phyloP scores from a whole-genome alignment of 2,797 vertebrate genomes.

The Poeciliopsis paucimaculata region DNA sequence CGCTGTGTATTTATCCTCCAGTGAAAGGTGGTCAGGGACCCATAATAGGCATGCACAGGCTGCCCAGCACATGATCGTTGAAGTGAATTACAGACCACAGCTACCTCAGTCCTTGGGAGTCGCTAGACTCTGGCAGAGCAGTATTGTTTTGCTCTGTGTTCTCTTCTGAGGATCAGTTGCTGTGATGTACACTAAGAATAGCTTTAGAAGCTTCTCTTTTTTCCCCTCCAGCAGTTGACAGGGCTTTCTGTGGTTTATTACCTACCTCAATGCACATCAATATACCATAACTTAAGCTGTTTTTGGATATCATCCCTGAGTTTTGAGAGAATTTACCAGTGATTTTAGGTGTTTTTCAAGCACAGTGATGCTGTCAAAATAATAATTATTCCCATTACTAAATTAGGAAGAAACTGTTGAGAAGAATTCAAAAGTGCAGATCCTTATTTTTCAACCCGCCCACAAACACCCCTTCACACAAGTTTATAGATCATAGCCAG shows the following conservation, averaged over 20 bases:
- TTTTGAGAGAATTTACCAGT: constrained; percentile 70
- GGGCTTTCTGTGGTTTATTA: constrained; percentile 68
- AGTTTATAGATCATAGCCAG: constrained; percentile 11
- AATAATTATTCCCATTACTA: constrained; percentile 77
- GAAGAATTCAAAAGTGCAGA: constrained; percentile 53
- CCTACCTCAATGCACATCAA: constrained; percentile 52
- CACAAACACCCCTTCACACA: background rate
- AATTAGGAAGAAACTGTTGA: constrained; percentile 34
- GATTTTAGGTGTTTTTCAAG: constrained; percentile 58
- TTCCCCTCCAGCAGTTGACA: constrained; percentile 53
- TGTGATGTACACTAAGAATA: constrained; percentile 69
- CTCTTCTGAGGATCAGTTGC: constrained; percentile 53
- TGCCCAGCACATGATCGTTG: constrained; percentile 67
- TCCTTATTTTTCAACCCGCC: constrained; percentile 6
- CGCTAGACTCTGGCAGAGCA: constrained; percentile 45
- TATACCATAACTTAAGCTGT: constrained; percentile 65
- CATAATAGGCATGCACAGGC: constrained; percentile 70
- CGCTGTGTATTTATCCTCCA: constrained; percentile 68
- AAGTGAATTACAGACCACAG: constrained; percentile 75
- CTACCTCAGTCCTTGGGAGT: constrained; percentile 64
- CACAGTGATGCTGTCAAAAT: constrained; percentile 59
- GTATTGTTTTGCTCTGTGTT: constrained; percentile 66
- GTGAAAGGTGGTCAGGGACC: constrained; percentile 67
- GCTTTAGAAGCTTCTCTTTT: constrained; percentile 66
- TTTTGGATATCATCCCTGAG: constrained; percentile 53